Evolutionary conservation across 1,140 invertebrate species (phyloP), one percentile per base, ranked within the genome.

Genomic region (Anastatus disparis): DNA sequence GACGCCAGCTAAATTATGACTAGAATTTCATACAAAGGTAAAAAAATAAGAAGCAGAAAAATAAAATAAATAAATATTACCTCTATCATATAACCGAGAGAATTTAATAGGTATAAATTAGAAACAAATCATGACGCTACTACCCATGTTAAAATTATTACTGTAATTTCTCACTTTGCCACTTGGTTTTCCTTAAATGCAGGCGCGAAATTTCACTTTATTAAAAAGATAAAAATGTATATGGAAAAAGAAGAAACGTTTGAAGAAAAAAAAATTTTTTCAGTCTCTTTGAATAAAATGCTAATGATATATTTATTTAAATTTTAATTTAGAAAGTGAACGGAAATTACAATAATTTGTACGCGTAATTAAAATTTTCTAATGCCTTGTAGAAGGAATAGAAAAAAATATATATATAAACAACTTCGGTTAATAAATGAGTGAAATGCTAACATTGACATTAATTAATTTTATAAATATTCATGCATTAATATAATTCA

Each of bases 301-400:
- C 50, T 26, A 52, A 52, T 52, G 26, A 29, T 26, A 26, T 52
- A 29, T 52, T 52, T 52, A 52, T 52, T 52, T 13, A 52, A 27
- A 52, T 52, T 52, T 35, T 52, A 13, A 27, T 15, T 48, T 52
- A 52, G 50, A 52, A 52, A 52, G 50, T 24, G 48, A 0, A 9
- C 20, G 31, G 20, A 7, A 27, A 26, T 27, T 52, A 26, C 50
- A 27, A 13, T 52, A 26, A 52, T 26, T 52, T 52, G 6, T 24
- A 24, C 2, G 46, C 20, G 46, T 4, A 2, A 48, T 48, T 48
- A 20, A 20, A 48, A 48, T 48, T 48, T 48, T 4, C 7, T 12
- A 24, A 29, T 29, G 4, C 31, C 31, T n/a, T n/a, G n/a, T n/a
- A n/a, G n/a, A n/a, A n/a, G n/a, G n/a, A n/a, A n/a, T n/a, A n/a